These are phyloP conservation scores for Holcopasites calliopsidis DNA, from an alignment of 1,140 invertebrate genomes.

Conservation along the genomic window DNA sequence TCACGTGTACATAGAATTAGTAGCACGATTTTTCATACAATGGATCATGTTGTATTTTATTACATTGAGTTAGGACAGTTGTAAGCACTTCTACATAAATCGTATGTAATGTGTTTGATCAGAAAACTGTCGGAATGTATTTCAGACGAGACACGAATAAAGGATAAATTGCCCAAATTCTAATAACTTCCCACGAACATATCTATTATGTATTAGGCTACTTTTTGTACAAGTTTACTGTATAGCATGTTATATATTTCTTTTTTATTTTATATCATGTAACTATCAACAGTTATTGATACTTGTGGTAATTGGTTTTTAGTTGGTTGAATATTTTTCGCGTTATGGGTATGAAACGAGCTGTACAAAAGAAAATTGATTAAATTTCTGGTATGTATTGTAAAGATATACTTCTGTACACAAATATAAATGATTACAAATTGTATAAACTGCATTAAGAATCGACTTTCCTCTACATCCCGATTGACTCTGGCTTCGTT, in stretches of 20 bases:
- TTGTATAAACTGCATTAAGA: background rate
- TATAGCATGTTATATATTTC: conserved; percentile 33
- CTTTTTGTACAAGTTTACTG: conserved; percentile 14
- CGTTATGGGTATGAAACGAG: conserved; percentile 11
- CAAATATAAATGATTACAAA: conserved; percentile 19
- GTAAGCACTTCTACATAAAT: conserved; percentile 32
- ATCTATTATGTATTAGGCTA: conserved; percentile 5
- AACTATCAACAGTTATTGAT: background rate
- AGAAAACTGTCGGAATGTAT: conserved; percentile 17
- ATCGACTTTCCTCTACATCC: background rate
- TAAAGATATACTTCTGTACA: conserved; percentile 34
- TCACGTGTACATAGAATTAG: conserved; percentile 46
- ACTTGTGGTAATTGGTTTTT: background rate
- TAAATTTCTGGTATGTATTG: conserved; percentile 27
- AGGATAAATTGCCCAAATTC: conserved; percentile 41
- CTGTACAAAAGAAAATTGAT: conserved; percentile 41
- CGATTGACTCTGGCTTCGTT: conserved; percentile 19
- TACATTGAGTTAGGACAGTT: conserved; percentile 35
- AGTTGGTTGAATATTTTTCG: conserved; percentile 25
- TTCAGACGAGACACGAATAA: conserved; percentile 33
- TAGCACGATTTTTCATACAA: conserved; percentile 35
- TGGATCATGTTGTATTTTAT: conserved; percentile 46
- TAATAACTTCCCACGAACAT: conserved; percentile 20
- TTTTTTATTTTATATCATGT: conserved; percentile 15
- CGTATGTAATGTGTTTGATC: conserved; percentile 24